A percentile compares a stretch with the other conserved stretches of the same genome.
These are phyloP conservation scores for Andrena bucephala DNA, from an alignment of 2,888 invertebrate species.

Conservation along the genomic window DNA sequence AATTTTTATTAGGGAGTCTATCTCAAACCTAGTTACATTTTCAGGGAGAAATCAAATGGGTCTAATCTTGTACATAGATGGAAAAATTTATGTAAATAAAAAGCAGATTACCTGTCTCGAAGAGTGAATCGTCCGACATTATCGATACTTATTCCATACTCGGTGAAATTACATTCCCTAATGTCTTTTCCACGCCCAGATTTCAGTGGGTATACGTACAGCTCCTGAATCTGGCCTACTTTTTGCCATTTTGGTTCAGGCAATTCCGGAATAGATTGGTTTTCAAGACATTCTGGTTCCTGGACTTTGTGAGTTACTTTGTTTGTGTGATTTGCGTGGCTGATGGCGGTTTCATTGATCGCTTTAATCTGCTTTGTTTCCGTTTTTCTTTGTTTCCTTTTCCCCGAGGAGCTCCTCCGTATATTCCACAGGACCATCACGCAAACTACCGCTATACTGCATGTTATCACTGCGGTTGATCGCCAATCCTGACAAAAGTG, in stretches of 20 bases:
- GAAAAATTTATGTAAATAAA: neutral
- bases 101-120: constrained; percentile 74
- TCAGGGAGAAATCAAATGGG: neutral
- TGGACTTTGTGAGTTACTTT: neutral
- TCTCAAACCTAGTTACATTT: too few species aligned
- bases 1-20: too few species aligned
- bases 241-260: constrained; percentile 79
- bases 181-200: constrained; percentile 82
- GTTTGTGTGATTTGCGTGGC: neutral
- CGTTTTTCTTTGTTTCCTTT: neutral
- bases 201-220: constrained; percentile 84
- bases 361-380: neutral
- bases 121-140: constrained; percentile 66
- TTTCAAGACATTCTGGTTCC: neutral
- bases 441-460: constrained; percentile 42
- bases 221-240: constrained; percentile 80
- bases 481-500: constrained; percentile 41
- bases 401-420: neutral
- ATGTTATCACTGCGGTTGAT: constrained; percentile 49
- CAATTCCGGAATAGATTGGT: constrained; percentile 36
- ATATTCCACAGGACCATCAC: constrained; percentile 39
- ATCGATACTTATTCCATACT: constrained; percentile 78
- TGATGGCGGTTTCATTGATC: neutral
- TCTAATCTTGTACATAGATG: neutral
- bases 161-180: constrained; percentile 78